Evolutionary conservation across 2,888 invertebrate genomes (phyloP).

Genomic region (Choreutis nemorana): DNA sequence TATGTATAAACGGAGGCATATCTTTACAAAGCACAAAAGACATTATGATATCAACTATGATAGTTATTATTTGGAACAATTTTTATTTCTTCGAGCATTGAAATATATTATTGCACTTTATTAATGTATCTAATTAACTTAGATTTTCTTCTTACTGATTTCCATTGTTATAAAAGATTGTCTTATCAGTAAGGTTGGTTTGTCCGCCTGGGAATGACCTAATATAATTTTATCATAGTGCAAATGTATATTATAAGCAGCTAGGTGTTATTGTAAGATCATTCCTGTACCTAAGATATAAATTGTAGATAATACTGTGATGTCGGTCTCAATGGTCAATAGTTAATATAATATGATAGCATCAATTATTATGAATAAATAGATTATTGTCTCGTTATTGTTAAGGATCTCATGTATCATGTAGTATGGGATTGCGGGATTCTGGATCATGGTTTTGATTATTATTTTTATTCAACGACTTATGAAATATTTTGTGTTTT

Average conservation of each 20-base stretch:
- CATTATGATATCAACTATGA: no score
- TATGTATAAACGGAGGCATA: no score
- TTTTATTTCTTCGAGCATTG: no score
- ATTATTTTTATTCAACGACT: no score
- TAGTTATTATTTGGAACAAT: no score
- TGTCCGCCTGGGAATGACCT: conserved; percentile 40
- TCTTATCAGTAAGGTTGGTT: conserved; percentile 21
- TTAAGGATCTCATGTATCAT: conserved; percentile 64
- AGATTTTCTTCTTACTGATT: no score
- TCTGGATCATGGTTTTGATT: conserved; percentile 32
- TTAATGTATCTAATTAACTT: no score
- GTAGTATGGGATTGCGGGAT: conserved; percentile 48
- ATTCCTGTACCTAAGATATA: conserved; percentile 66
- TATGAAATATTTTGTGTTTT: no score
- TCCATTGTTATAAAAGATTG: no score
- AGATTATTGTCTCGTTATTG: conserved; percentile 60
- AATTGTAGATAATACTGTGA: conserved; percentile 61
- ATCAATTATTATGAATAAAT: conserved; percentile 57
- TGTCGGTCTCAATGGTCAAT: conserved; percentile 63
- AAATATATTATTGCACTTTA: no score
- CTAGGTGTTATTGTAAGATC: conserved; percentile 47
- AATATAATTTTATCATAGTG: conserved; percentile 41
- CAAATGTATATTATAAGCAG: conserved; percentile 47
- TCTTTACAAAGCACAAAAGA: no score
- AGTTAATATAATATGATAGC: conserved; percentile 47